Base-by-base conservation (phyloP, 2,113 vertebrate genomes). In the Bubo scandiacus region DNA sequence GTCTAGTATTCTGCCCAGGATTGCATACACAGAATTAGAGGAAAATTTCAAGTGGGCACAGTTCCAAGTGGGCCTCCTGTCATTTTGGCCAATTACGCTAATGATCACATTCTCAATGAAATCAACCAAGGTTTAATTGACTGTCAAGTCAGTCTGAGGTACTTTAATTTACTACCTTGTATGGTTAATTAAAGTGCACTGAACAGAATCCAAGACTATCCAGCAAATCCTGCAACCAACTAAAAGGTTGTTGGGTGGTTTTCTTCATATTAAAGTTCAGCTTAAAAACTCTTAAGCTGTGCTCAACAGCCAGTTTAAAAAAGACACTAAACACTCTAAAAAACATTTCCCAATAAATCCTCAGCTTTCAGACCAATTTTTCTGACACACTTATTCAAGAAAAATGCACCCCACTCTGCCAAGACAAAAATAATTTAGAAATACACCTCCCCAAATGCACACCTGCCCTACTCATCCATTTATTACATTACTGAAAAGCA, bases 91-190 rank as follows among this genome's bases (percentile, higher is more conserved):
- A 96, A 90, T 94, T 97, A 93, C 92, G 58, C 78, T 96, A 97
- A 97, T 90, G 92, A 97, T 68, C 87, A 96, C 71, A 96, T 96
- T 94, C 95, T 96, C 96, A 97, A 96, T 88, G 49, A 97, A 98
- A 96, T 95, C 95, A 95, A 82, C 86, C 68, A 85, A 88, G 70
- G 62, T 96, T 96, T 92, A 97, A 98, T 95, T 83, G 90, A 89
- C 88, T 96, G 89, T 95, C 94, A 95, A 88, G 95, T 92, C 93
- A 96, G 73, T 91, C 92, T 86, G 73, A 96, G 75, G 92, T 95
- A 85, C 88, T 94, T 96, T 95, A 97, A 95, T 96, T 96, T 97
- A 92, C 83, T 78, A 92, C 88, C 90, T 90, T 72, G 68, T 90
- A 82, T 19, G 67, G 86, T 93, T 97, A 97, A 96, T 83, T 61